Evolutionary conservation across 2,888 invertebrate genomes (phyloP), one percentile per base, ranked within the genome.

Genomic region (Pyrrhia umbra): DNA sequence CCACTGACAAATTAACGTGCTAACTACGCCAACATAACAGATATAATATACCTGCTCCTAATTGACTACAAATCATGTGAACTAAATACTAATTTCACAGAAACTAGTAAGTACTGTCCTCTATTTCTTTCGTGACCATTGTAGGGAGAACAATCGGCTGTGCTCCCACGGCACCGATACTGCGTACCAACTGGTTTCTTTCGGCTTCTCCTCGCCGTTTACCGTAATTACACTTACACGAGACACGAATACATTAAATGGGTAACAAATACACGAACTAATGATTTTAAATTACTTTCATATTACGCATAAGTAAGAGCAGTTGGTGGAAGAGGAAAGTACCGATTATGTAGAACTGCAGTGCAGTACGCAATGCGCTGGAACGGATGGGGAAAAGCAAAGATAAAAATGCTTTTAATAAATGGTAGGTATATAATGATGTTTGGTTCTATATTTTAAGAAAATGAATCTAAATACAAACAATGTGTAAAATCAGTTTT

Each of bases 101-200:
- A 57, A 34, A 43, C 42, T 39, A 18, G 30, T 59, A 56, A 5
- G 16, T 52, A 67, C 63, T 81, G 84, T 74, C 82, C 79, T 78
- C 81, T 77, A 81, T 77, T 80, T 79, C 83, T 87, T 86, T 85
- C 63, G 80, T 79, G 80, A 63, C 77, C 55, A 80, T 83, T 84
- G 73, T 80, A 54, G 68, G 58, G 65, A 76, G 60, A 77, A 85
- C 81, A 83, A 85, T 82, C 43, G 70, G 10, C 45, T 10, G 45
- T 59, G 58, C 67, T 89, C 90, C 81, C 90, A 90, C 90, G 89
- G 81, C 85, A 82, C 77, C 64, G 80, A 81, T 81, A 66, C 52
- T 47, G 55, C 37, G 61, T 50, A 49, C 63, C 37, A 52, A 79
- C 74, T 62, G 79, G 76, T 80, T 79, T 79, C 66, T 60, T 69